Base-by-base conservation (phyloP, 1,140 invertebrate genomes). In the Polypedilum vanderplanki region DNA sequence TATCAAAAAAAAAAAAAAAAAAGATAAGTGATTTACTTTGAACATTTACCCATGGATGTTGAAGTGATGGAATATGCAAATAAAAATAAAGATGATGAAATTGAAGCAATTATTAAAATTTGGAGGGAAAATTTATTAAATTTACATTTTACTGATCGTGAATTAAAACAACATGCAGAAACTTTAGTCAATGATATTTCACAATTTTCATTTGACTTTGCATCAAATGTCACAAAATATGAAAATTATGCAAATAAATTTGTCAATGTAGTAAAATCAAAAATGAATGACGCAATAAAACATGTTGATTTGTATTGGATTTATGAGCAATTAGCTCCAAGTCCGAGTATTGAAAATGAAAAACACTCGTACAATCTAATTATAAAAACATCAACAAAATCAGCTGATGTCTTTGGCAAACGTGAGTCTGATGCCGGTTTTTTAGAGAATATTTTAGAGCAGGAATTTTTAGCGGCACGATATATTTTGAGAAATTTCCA, bases 291-390 rank as follows among this genome's bases (percentile, higher is more conserved):
- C 12, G 46, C 9, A n/a, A n/a, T n/a, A n/a, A n/a, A 4, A 57
- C 12, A n/a, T n/a, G n/a, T 57, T 57, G 46, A 57, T 57, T 12
- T 57, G 3, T 57, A 57, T 57, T 57, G 46, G 46, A 57, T 57
- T 57, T 4, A 57, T 15, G n/a, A 57, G 15, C 12, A 57, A 15
- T n/a, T n/a, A 57, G 4, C n/a, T n/a, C n/a, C 46, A 15, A 57
- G n/a, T 57, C 46, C 4, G 12, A 57, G n/a, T 12, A 57, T 57
- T n/a, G 46, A n/a, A 57, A 57, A 57, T n/a, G 46, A 57, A 57
- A 57, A 57, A 57, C n/a, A 57, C n/a, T 57, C n/a, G 12, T 57
- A 57, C n/a, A n/a, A 57, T 12, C n/a, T 57, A 57, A 57, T 57
- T 57, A n/a, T 57, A 57, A 12, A 57, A 15, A 15, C 46, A 57